Evolutionary conservation across 2,113 vertebrate species (phyloP).

Genomic region (Odobenus rosmarus): DNA sequence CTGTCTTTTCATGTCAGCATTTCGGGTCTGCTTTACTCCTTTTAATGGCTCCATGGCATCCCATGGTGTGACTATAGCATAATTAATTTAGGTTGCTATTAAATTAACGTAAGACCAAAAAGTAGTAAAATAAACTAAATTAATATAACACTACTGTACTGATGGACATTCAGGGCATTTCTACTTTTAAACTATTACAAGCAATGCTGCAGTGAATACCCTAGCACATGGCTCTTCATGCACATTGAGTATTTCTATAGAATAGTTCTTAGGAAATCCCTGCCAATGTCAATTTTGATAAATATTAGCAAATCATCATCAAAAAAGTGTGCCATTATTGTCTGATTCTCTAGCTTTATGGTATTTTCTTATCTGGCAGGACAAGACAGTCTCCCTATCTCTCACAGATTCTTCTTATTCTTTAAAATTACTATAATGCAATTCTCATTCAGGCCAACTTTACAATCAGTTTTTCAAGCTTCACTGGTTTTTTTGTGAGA

Average conservation of each 20-base stretch:
- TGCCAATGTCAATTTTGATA: not conserved
- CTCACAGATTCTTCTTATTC: not conserved
- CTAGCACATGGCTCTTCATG: not conserved
- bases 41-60: not conserved
- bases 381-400: not conserved
- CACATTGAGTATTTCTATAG: not conserved
- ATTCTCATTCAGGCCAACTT: not conserved
- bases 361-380: not conserved
- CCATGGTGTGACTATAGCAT: not conserved
- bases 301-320: not conserved
- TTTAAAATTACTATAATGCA: not conserved
- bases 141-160: not conserved
- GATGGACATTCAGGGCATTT: not conserved
- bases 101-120: not conserved
- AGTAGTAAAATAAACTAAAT: not conserved
- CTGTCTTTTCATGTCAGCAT: not conserved
- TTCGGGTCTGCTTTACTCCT: not conserved
- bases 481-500: not conserved
- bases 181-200: not conserved
- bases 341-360: not conserved
- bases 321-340: not conserved
- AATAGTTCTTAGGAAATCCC: not conserved
- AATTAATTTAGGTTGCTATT: not conserved
- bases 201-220: not conserved
- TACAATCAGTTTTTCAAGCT: not conserved